These are phyloP conservation scores for Embidobia sp. DNA, from an alignment of 2,888 invertebrate genomes.

Conservation along the genomic window DNA sequence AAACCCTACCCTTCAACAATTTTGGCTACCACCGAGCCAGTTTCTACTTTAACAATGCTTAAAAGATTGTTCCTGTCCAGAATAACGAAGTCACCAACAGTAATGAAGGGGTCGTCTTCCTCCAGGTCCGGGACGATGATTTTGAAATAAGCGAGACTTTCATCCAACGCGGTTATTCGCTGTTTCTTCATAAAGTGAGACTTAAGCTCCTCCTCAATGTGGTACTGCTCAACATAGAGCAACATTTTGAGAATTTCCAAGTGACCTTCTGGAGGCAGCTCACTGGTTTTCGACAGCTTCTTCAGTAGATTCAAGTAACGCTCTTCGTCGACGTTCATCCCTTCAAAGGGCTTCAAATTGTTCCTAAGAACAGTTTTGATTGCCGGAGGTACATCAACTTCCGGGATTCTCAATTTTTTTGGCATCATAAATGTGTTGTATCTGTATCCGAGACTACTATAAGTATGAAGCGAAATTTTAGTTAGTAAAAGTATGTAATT, in stretches of 20 bases:
- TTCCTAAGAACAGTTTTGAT: slow-evolving; percentile 1
- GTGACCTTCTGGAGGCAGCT: slow-evolving; percentile 2
- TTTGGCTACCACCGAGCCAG: slow-evolving; percentile 19
- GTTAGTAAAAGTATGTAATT: too few relatives aligned
- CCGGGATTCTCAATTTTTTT: slow-evolving; percentile 1
- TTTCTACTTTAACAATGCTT: slow-evolving; percentile 27
- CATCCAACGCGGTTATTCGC: background rate
- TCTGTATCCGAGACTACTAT: slow-evolving; percentile 3
- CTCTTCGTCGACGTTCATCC: background rate
- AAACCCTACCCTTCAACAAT: too few relatives aligned
- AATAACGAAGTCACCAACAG: slow-evolving; percentile 25
- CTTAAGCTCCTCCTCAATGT: slow-evolving; percentile 28
- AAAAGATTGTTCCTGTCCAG: slow-evolving; percentile 19
- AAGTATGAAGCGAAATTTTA: too few relatives aligned
- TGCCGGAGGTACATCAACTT: background rate
- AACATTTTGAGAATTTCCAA: slow-evolving; percentile 23
- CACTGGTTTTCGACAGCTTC: background rate
- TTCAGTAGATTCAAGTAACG: slow-evolving; percentile 7
- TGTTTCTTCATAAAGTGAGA: slow-evolving; percentile 1
- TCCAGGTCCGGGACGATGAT: slow-evolving; percentile 33
- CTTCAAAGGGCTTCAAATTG: background rate
- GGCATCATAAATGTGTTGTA: slow-evolving; percentile 35
- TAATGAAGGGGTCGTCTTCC: slow-evolving; percentile 44
- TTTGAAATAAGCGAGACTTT: background rate
- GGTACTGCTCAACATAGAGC: slow-evolving; percentile 31